Evolutionary conservation across 37 sponge, comb jelly and placozoan genomes (phyloP), one percentile per base, ranked within the genome.

Genomic region (Halisarca cf. caerulea): DNA sequence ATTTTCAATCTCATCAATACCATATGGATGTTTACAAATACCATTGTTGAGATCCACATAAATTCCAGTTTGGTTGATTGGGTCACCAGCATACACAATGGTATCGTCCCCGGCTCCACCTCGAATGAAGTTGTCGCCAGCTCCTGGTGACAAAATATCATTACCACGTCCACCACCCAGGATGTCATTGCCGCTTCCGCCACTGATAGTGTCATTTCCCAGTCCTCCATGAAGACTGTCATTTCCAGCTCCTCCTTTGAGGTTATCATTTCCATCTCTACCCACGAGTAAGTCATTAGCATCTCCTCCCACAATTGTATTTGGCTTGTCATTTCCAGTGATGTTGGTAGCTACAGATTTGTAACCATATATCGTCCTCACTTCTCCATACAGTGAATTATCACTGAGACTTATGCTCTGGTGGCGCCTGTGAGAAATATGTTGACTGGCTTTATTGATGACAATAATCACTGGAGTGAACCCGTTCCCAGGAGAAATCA

Each of bases 221-320:
- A n/a, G n/a, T n/a, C n/a, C n/a, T n/a, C n/a, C n/a, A n/a, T n/a
- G n/a, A n/a, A 86, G 18, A 8, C 3, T 37, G 51, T 86, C 68
- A 39, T 59, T 53, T 24, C 86, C 86, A n/a, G 21, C 78, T 75
- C 85, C 85, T 25, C 85, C 85, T 27, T 73, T 77, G 3, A 85
- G 23, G 17, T 21, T 33, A n/a, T 83, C 73, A 83, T 69, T 69
- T 21, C 82, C 82, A 59, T 37, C 70, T 21, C 15, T 4, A 45
- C 85, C 85, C 7, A 27, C 37, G 15, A 84, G 77, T 6, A 14
- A 34, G 28, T 84, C 85, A 30, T 11, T 39, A 33, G 25, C 36
- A 18, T 21, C 17, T 60, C 85, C 85, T 14, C 85, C 85, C 73
- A 85, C 78, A 54, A 85, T 30, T n/a, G 77, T 85, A 38, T 85